Evolutionary conservation across 2,797 vertebrate genomes (phyloP).

Genomic region (Epinephelus malabaricus): DNA sequence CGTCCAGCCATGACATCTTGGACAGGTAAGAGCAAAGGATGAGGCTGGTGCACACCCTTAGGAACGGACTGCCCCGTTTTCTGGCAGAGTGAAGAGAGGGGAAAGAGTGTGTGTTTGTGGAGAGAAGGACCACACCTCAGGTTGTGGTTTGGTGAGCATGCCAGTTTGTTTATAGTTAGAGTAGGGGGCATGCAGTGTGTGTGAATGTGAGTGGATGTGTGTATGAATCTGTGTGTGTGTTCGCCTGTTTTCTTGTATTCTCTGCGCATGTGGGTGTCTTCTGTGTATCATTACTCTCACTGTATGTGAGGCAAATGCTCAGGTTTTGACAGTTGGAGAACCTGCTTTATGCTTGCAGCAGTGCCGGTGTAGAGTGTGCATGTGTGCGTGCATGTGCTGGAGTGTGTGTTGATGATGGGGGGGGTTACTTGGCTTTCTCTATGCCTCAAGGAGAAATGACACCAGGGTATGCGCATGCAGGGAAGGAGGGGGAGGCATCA

Average conservation of each 20-base stretch:
- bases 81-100: constrained; percentile 19
- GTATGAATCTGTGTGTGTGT: background rate
- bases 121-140: constrained; percentile 76
- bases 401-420: constrained; percentile 41
- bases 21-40: constrained; percentile 83
- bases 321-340: constrained; percentile 41
- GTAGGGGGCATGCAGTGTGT: constrained; percentile 27
- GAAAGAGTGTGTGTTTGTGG: constrained; percentile 22
- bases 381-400: constrained; percentile 39
- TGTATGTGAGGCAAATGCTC: constrained; percentile 8
- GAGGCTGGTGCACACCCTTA: constrained; percentile 20
- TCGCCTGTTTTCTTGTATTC: too few species aligned
- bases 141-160: constrained; percentile 56
- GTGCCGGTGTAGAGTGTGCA: constrained; percentile 15
- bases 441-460: constrained; percentile 80
- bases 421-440: constrained; percentile 63
- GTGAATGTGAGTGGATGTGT: constrained; percentile 1
- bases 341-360: constrained; percentile 35
- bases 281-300: constrained; percentile 21
- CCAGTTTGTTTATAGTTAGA: constrained; percentile 76
- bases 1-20: constrained; percentile 86
- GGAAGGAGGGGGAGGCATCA: constrained; percentile 46
- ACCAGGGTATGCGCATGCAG: constrained; percentile 71
- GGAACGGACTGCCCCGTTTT: constrained; percentile 6
- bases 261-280: constrained; percentile 23